Evolutionary conservation across 1,140 invertebrate species (phyloP), one percentile per base, ranked within the genome.

Genomic region (Drosophila murphyi): DNA sequence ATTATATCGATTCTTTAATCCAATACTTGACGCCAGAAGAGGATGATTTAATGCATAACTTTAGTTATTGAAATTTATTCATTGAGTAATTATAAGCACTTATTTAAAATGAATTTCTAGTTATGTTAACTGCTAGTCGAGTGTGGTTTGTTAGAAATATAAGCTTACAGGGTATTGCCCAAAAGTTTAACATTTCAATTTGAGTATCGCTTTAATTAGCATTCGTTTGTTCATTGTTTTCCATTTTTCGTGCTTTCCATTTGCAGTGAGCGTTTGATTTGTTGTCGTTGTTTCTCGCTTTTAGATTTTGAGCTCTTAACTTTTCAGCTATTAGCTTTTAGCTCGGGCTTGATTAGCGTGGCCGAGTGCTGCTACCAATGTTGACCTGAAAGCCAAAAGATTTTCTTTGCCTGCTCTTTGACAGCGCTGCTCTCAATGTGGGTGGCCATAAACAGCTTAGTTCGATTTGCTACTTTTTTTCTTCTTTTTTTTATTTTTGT

Each of bases 111-210:
- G 20, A 20, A 20, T 20, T 20, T 20, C 20, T 20, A 20, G 20
- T 20, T 20, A 20, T 20, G 20, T 2, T 20, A 20, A 20, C 20
- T 20, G 20, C 20, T 20, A 20, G 20, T 20, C 20, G 34, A 34
- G 34, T 34, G 34, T 43, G 39, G 7, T 39, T 39, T 2, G 20
- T 20, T 1, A 1, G 20, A 20, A 1, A 20, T 20, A 20, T 20
- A 20, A 20, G 20, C 20, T 60, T 4, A 37, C 34, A 48, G 55
- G 64, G 64, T 68, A 73, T 55, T 10, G 75, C 74, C 72, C 62
- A 68, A 82, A 83, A 89, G 80, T 89, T 89, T 78, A 89, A 89
- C 85, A 89, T 89, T 89, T 89, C 85, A 89, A 89, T 89, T 89
- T 89, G 78, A 90, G 78, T 78, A 73, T 78, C 68, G 67, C 77